These are phyloP conservation scores for Microtus montanus DNA, from an alignment of 2,113 vertebrate genomes.

Conservation along the genomic window DNA sequence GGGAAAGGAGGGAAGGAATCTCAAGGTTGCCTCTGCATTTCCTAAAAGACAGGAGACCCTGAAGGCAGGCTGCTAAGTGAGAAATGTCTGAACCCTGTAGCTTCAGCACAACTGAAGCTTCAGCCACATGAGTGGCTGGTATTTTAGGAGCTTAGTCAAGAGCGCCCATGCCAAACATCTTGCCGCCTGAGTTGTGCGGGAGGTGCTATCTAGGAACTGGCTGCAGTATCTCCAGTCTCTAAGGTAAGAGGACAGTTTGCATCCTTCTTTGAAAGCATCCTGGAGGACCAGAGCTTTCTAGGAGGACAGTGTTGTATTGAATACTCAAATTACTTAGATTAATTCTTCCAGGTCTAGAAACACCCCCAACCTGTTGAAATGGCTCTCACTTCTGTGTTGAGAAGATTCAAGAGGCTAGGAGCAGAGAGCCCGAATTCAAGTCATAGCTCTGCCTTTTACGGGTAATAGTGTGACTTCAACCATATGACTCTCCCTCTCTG, in stretches of 20 bases:
- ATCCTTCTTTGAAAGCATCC: constrained; percentile 3
- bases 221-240: not conserved
- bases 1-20: not conserved
- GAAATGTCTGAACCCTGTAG: not conserved
- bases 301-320: constrained; percentile 39
- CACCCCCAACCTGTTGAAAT: not conserved
- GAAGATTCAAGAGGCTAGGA: not conserved
- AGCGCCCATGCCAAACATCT: not conserved
- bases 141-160: too few relatives aligned
- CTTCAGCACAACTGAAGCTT: not conserved
- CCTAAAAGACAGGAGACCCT: not conserved
- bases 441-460: constrained; percentile 9
- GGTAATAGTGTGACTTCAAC: constrained; percentile 42
- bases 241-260: not conserved
- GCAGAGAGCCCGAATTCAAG: constrained; percentile 1
- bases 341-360: not conserved
- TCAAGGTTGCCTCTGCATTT: not conserved
- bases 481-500: not conserved
- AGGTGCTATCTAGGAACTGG: not conserved
- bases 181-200: not conserved
- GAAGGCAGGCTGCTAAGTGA: not conserved
- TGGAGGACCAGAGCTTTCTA: not conserved
- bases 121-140: too few relatives aligned
- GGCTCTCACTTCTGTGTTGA: not conserved
- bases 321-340: not conserved